phyloP scores from a whole-genome alignment of 2,888 invertebrate species.

The Thumatha senex region DNA sequence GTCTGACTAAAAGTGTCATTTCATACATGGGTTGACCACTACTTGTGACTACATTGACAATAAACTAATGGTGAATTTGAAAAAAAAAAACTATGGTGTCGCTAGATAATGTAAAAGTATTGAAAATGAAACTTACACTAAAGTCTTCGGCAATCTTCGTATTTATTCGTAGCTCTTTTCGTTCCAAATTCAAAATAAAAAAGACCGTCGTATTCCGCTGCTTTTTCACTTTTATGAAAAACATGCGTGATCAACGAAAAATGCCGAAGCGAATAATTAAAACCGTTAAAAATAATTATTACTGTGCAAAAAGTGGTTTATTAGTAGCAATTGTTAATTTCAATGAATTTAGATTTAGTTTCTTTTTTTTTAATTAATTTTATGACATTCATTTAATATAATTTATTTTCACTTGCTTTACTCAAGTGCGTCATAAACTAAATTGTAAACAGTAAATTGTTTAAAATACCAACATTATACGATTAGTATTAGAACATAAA shows the following conservation, averaged over 20 bases:
- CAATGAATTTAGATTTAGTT: no score
- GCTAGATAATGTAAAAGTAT: neutral
- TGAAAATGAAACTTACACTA: constrained; percentile 14
- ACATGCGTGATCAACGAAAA: constrained; percentile 2
- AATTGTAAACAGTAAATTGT: no score
- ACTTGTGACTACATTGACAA: constrained; percentile 2
- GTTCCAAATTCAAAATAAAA: constrained; percentile 10
- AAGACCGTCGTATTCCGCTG: neutral
- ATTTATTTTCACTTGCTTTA: no score
- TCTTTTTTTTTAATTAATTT: no score
- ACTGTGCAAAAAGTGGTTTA: neutral
- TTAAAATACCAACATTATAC: neutral
- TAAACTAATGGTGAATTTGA: neutral
- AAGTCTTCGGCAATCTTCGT: constrained; percentile 13
- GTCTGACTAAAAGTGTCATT: constrained; percentile 8
- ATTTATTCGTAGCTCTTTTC: constrained; percentile 4
- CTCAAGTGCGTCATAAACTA: no score
- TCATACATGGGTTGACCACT: constrained; percentile 2
- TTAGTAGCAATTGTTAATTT: no score
- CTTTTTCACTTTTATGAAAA: neutral
- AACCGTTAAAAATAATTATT: neutral
- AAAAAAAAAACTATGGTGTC: neutral
- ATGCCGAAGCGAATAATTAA: constrained; percentile 3
- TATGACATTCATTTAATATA: no score
- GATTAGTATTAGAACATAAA: no score